Base-by-base conservation (phyloP, 2,797 vertebrate species). In the Brachyrhaphis roseni region DNA sequence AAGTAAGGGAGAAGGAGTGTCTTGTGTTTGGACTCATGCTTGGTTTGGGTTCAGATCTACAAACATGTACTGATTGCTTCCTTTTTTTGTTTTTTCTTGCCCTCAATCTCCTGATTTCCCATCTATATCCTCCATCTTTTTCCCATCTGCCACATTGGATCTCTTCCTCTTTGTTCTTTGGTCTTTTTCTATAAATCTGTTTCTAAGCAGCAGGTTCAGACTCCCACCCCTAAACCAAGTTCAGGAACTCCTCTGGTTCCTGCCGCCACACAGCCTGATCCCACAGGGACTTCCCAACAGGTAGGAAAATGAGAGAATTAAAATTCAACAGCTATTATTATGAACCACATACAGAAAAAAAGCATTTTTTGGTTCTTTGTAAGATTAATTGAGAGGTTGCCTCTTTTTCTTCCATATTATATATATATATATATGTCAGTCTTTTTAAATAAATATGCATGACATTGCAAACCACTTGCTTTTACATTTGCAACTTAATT, bases 121-220 rank as follows among this genome's bases (percentile, higher is more conserved):
- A 53, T 26, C 78, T 72, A 82, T 77, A 31, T 78, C 75, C 72
- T 88, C 53, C 66, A 7, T 77, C 74, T 71, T 84, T 87, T 85
- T 47, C 80, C 78, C 49, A 74, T 66, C 76, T 75, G 16, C 87
- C 49, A 89, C 57, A 74, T 71, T 28, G 75, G 81, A 62, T 82
- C 83, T 84, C 62, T 74, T 76, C 80, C 49, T 70, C 57, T 87
- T 82, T 88, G 47, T 83, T 74, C 87, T 75, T 78, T 75, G 82
- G 45, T 82, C 82, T 88, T 72, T 84, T 59, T 46, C 74, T 80
- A 18, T 87, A 10, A 78, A 78, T 90, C 76, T 84, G 53, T 86
- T 81, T 81, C 88, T 78, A 70, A 79, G 85, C 91, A 93, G 89
- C 92, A 97, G 95, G 93, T 94, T 78, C 97, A 97, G 89, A 87